Evolutionary conservation across 2,797 vertebrate genomes (phyloP).

Genomic region (Cossypha heuglini): DNA sequence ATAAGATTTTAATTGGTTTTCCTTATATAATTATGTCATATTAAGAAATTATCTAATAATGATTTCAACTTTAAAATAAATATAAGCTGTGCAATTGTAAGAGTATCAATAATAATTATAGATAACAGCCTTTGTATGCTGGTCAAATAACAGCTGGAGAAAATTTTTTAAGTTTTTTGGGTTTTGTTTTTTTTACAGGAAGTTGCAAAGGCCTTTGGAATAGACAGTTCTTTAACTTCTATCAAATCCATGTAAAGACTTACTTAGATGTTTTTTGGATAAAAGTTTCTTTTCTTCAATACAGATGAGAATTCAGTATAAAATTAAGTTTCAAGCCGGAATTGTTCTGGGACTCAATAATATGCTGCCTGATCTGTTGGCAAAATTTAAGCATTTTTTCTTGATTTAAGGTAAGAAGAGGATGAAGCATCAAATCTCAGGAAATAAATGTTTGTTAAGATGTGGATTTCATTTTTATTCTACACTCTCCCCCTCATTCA

Average conservation of each 20-base stretch:
- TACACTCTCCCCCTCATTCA: rapidly evolving
- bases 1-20: not conserved
- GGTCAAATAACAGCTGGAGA: not conserved
- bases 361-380: not conserved
- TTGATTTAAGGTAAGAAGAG: not conserved
- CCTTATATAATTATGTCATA: not conserved
- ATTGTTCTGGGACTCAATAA: not conserved
- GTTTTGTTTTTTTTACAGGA: not conserved
- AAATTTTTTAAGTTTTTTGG: not conserved
- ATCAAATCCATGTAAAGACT: not conserved
- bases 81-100: not conserved
- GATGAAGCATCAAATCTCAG: too few relatives aligned
- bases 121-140: not conserved
- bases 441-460: not conserved
- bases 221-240: not conserved
- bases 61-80: not conserved
- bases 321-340: not conserved
- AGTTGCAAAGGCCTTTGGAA: not conserved
- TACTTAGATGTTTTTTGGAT: not conserved
- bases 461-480: not conserved
- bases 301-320: not conserved
- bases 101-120: not conserved
- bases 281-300: not conserved
- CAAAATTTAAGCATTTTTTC: not conserved
- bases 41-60: not conserved